Base-by-base conservation (phyloP, 2,888 invertebrate species). In the Ophion costatus region DNA sequence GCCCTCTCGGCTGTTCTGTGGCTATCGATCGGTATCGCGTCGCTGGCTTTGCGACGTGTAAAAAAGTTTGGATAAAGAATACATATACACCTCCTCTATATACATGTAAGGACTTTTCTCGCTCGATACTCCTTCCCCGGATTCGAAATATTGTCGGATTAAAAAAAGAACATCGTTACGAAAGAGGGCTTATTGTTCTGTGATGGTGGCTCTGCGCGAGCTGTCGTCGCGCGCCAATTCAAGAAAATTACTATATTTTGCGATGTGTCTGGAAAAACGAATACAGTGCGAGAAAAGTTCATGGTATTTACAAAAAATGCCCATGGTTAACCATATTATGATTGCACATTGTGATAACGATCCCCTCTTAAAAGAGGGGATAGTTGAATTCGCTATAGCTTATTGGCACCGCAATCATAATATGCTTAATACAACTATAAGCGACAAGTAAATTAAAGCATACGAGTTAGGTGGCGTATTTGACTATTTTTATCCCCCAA, bases 11-110 rank as follows among this genome's bases (percentile, higher is more conserved):
- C 90, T 87, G 89, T 90, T 90, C 90, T 85, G 87, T 86, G 89
- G 85, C 83, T 88, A 91, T 91, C 91, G 91, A 91, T 91, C 90
- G 90, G 80, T 80, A 73, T 90, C 90, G 91, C 91, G 89, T 88
- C 88, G 88, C 82, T 79, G 78, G 79, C 73, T 82, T 83, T 79
- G 71, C 82, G 64, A 77, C 74, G 83, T 77, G 83, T 85, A 76
- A 67, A 85, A 84, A 81, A 84, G 56, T 80, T 80, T 33, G 71
- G 79, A 64, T 70, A 76, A 59, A 51, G 70, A 64, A 76, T 76
- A 76, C 29, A 70, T 51, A 33, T 70, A 29, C 42, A 22, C 11
- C 33, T 33, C 33, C 5, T 57, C n/a, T 56, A 63, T 57, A 71
- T 76, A 64, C 45, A 45, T 14, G 42, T 59, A 33, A 38, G 14